phyloP scores from a whole-genome alignment of 1,140 invertebrate species.

The Rhagoletis pomonella region DNA sequence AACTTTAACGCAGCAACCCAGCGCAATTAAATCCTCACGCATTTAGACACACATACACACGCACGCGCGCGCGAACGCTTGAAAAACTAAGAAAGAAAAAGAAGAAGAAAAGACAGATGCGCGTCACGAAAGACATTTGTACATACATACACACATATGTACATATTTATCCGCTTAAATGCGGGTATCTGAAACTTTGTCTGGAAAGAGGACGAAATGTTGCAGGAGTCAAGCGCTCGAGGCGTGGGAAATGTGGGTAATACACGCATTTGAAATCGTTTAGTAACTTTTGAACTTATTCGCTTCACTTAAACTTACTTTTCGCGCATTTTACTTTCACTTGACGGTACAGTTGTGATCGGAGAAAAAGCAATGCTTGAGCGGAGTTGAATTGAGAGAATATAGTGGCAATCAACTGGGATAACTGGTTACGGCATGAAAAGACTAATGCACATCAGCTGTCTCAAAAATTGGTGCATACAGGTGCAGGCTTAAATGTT shows the following conservation, averaged over 20 bases:
- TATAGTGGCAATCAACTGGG: too few species aligned
- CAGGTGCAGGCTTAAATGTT: too few species aligned
- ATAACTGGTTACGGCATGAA: too few species aligned
- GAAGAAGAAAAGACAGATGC: too few species aligned
- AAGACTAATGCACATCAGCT: too few species aligned
- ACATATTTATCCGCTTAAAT: not conserved
- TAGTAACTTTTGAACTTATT: slow-evolving; percentile 27
- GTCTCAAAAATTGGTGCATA: too few species aligned
- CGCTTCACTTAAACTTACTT: slow-evolving; percentile 25
- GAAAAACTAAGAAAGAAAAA: too few species aligned
- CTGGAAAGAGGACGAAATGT: not conserved
- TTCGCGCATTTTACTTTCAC: not conserved
- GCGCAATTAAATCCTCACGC: slow-evolving; percentile 19
- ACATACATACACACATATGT: not conserved
- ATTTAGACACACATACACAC: not conserved
- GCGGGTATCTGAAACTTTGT: too few species aligned
- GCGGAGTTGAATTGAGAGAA: too few species aligned
- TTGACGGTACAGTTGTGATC: not conserved
- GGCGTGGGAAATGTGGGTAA: slow-evolving; percentile 9
- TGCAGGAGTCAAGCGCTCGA: not conserved
- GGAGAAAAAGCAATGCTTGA: not conserved
- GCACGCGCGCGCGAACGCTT: too few species aligned
- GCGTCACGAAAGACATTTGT: not conserved
- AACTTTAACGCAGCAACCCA: not conserved
- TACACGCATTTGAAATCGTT: slow-evolving; percentile 29